These are phyloP conservation scores for Caenorhabditis briggsae DNA, from an alignment of 1,140 invertebrate genomes.

Conservation along the genomic window DNA sequence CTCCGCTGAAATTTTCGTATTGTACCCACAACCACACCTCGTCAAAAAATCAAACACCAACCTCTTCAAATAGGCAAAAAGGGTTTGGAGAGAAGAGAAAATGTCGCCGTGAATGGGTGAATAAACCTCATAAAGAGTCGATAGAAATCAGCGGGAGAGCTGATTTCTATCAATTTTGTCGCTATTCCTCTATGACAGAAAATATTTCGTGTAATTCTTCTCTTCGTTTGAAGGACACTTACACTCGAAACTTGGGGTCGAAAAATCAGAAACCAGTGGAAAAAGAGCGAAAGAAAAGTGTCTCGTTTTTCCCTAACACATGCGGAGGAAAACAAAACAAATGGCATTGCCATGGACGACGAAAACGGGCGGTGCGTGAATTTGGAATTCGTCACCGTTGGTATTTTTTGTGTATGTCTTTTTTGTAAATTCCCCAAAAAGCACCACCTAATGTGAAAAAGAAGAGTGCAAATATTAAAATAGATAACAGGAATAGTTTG, in stretches of 20 bases:
- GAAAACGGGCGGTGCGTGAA: constrained; percentile 7
- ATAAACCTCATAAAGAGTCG: constrained; percentile 21
- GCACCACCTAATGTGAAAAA: constrained; percentile 30
- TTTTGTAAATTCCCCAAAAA: not conserved
- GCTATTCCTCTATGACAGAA: not conserved
- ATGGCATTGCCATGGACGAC: constrained; percentile 44
- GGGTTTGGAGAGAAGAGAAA: not conserved
- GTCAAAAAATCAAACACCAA: not conserved
- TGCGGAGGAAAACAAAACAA: constrained; percentile 7
- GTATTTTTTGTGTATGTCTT: not conserved
- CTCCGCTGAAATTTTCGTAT: not conserved
- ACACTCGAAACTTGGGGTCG: not conserved
- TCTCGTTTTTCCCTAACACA: not conserved
- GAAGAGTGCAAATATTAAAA: not conserved
- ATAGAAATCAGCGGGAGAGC: constrained; percentile 51
- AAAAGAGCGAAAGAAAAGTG: not conserved
- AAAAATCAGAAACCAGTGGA: not conserved
- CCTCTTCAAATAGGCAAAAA: not conserved
- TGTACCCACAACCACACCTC: not conserved
- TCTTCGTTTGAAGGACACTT: constrained; percentile 4
- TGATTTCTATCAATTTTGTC: not conserved
- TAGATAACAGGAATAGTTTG: not conserved
- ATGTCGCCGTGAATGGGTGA: constrained; percentile 22
- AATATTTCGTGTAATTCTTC: not conserved
- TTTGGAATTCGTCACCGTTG: constrained; percentile 20